Base-by-base conservation (phyloP, 2,888 invertebrate genomes). In the Petrolisthes cinctipes region DNA sequence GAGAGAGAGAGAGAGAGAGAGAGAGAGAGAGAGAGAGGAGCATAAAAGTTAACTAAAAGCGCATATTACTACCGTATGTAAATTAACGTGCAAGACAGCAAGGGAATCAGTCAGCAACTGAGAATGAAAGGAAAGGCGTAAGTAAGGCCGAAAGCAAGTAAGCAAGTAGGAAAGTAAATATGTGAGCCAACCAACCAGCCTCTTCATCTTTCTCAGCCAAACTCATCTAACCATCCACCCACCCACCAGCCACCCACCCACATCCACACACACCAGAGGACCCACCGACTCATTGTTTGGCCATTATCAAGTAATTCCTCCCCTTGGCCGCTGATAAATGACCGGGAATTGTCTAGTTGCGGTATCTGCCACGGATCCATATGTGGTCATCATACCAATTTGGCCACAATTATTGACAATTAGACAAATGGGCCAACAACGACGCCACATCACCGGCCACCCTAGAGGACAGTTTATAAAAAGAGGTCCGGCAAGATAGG, bases 361-460 rank as follows among this genome's bases (percentile, higher is more conserved):
- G 83, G 83, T 86, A 86, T 86, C 86, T 78, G 86, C 83, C 86
- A 71, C 61, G 78, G 79, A 86, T 86, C 86, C 86, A 86, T 86
- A 86, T 86, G 86, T 86, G 86, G 86, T 83, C 86, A 86, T 86
- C 86, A 83, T 83, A 82, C 57, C 79, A 83, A 83, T 86, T 86
- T 83, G n/a, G 83, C 66, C 86, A 83, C 86, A 83, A 86, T 86
- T 86, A 86, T 83, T 83, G 86, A 86, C 86, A 83, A 86, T 86
- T 86, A 86, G 83, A 86, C 86, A 86, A 86, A 86, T 86, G 83
- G 86, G 68, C 9, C 56, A 56, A n/a, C 23, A 56, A 37, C 56
- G 82, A 82, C 68, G 75, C 57, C 37, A 54, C 53, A 17, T 17
- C 23, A 17, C 76, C 17, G 7, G 37, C 20, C 37, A 17, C 76